A percentile compares a stretch with the other conserved stretches of the same genome.
These are phyloP conservation scores for Uria aalge DNA, from an alignment of 2,113 vertebrate species.

Conservation along the genomic window DNA sequence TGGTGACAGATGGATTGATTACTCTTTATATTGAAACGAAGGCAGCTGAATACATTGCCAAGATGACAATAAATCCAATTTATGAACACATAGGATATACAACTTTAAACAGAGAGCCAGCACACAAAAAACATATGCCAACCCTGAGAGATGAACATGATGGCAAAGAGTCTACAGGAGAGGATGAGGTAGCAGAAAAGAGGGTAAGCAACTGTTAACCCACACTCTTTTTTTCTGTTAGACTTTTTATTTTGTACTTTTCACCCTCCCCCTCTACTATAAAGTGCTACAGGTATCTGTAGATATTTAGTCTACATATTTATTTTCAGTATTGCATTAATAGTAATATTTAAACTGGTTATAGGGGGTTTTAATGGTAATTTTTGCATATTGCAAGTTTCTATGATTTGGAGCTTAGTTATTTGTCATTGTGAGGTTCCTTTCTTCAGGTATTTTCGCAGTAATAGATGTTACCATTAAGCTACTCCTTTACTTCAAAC, in stretches of 20 bases:
- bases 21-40: slow-evolving; percentile 90
- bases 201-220: slow-evolving; percentile 85
- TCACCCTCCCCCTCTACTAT: background rate
- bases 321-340: background rate
- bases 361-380: background rate
- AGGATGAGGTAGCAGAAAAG: slow-evolving; percentile 85
- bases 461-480: background rate
- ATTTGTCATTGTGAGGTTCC: background rate
- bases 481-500: background rate
- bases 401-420: background rate
- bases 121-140: slow-evolving; percentile 87
- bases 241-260: slow-evolving; percentile 29
- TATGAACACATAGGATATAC: slow-evolving; percentile 93
- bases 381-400: background rate
- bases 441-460: background rate
- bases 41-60: slow-evolving; percentile 88
- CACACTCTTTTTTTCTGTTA: slow-evolving; percentile 62
- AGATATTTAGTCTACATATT: background rate
- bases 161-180: slow-evolving; percentile 81
- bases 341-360: background rate
- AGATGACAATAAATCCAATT: slow-evolving; percentile 90
- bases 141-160: slow-evolving; percentile 83
- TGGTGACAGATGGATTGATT: slow-evolving; percentile 89
- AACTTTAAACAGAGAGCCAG: slow-evolving; percentile 93
- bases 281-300: background rate